Conservation (phyloP, 2,888 invertebrate genomes). For the Zelleria hepariella region DNA sequence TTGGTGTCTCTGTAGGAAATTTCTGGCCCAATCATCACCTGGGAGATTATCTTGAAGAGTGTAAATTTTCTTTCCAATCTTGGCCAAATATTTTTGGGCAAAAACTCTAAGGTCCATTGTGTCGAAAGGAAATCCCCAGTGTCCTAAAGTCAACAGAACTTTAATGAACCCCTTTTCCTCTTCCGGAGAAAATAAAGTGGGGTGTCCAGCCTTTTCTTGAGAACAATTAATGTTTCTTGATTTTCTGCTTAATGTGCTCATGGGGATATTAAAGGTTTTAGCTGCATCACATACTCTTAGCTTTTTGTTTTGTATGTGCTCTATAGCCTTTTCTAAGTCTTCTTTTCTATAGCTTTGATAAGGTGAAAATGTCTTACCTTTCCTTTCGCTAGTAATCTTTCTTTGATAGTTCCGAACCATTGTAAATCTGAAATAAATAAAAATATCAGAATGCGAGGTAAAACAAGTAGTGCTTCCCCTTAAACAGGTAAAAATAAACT, state of each 20-base stretch:
- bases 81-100: conserved; percentile 6
- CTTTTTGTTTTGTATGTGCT: conserved; percentile 2
- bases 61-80: conserved; percentile 12
- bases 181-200: conserved; percentile 11
- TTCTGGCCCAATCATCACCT: conserved; percentile 12
- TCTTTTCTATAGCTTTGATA: conserved; percentile 4
- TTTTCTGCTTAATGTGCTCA: conserved; percentile 12
- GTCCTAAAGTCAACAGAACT: not conserved
- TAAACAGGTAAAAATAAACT: too few species aligned
- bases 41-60: conserved; percentile 13
- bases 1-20: conserved; percentile 12
- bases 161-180: conserved; percentile 10
- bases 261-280: conserved; percentile 10
- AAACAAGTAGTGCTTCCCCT: too few species aligned
- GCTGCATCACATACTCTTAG: conserved; percentile 8
- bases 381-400: too few species aligned
- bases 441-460: too few species aligned
- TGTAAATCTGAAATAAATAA: too few species aligned
- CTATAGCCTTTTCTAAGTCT: conserved; percentile 10
- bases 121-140: conserved; percentile 1
- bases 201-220: conserved; percentile 13
- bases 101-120: not conserved
- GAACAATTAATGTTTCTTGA: conserved; percentile 11
- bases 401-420: too few species aligned
- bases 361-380: too few species aligned